Percentiles rank a stretch among this genome's conserved stretches.
These are phyloP conservation scores for Notarius quadriscutis DNA, from an alignment of 2,113 vertebrate genomes.

Conservation along the genomic window DNA sequence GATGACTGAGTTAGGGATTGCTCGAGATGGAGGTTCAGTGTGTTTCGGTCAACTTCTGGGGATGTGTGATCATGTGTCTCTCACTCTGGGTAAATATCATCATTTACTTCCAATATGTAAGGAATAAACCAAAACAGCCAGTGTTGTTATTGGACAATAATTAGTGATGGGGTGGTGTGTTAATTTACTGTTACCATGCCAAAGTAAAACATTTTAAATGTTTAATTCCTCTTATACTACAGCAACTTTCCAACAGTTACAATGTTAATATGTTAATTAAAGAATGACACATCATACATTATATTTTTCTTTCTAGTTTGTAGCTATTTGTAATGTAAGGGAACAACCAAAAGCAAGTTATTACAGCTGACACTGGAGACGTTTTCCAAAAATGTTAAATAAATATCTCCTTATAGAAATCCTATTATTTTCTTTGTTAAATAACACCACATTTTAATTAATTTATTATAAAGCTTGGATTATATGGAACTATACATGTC, in stretches of 20 bases:
- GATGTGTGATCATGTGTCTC: conserved; percentile 90
- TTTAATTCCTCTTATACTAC: neutral
- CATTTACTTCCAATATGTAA: neutral
- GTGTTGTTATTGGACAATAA: neutral
- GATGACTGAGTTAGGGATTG: conserved; percentile 78
- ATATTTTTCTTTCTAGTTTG: conserved; percentile 20
- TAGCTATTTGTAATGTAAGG: neutral
- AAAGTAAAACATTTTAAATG: neutral
- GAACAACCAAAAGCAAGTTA: neutral
- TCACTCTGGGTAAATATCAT: conserved; percentile 75
- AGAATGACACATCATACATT: neutral
- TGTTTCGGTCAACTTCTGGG: conserved; percentile 89
- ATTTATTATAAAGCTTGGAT: neutral
- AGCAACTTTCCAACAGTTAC: neutral
- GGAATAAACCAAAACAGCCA: neutral
- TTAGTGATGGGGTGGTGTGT: neutral
- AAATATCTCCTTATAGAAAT: neutral
- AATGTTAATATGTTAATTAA: neutral
- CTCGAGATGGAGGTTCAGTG: conserved; percentile 69
- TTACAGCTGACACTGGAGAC: neutral
- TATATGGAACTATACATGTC: neutral
- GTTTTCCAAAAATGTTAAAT: neutral
- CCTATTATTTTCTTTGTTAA: neutral
- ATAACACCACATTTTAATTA: neutral
- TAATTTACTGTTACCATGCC: neutral